Percentiles rank a stretch among this genome's conserved stretches.
These are phyloP conservation scores for Chloroceryle aenea DNA, from an alignment of 2,113 vertebrate genomes.

Conservation along the genomic window DNA sequence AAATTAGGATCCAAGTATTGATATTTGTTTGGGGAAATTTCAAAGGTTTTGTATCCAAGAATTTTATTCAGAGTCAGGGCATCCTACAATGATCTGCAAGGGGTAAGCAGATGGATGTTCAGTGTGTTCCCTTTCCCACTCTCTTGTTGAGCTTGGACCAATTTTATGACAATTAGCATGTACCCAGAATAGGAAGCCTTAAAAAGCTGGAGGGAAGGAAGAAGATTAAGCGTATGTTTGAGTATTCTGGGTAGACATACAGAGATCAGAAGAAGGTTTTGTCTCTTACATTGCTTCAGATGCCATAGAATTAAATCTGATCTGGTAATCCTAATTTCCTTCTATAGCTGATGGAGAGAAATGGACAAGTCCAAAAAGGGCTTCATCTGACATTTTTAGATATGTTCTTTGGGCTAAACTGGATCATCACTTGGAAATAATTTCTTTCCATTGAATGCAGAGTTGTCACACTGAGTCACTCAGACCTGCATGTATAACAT, in stretches of 20 bases:
- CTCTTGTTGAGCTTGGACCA: neutral
- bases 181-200: neutral
- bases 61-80: constrained; percentile 36
- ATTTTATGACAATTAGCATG: constrained; percentile 16
- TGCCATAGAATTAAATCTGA: neutral
- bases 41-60: neutral
- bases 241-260: neutral
- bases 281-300: neutral
- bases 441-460: neutral
- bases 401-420: neutral
- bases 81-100: constrained; percentile 5
- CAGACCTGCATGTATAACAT: neutral
- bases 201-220: neutral
- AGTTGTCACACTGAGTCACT: neutral
- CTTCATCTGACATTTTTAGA: neutral
- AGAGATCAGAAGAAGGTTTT: neutral
- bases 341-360: neutral
- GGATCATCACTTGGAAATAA: neutral
- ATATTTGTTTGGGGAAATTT: constrained; percentile 6
- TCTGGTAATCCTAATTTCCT: neutral
- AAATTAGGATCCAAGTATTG: neutral
- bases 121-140: constrained; percentile 32
- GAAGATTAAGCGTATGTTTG: neutral
- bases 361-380: neutral
- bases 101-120: constrained; percentile 45